phyloP scores from a whole-genome alignment of 2,113 vertebrate genomes.

The Ageneiosus marmoratus region DNA sequence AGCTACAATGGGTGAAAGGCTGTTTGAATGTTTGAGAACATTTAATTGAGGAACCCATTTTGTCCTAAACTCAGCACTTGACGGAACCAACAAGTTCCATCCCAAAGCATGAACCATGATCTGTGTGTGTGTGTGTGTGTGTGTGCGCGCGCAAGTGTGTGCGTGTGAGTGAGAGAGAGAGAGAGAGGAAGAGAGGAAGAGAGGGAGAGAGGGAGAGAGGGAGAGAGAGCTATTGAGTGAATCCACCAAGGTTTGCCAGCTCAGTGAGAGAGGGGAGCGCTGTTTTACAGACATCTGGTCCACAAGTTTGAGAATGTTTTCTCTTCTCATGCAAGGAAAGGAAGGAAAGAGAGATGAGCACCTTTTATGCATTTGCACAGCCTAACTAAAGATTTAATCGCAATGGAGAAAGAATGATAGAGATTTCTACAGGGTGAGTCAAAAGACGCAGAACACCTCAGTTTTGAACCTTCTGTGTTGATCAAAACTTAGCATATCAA shows the following conservation, averaged over 20 bases:
- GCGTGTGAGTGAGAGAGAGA: background rate
- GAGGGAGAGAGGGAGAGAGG: constrained; percentile 65
- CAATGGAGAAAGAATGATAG: constrained; percentile 50
- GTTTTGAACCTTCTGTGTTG: no score
- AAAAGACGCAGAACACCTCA: no score
- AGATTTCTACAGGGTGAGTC: constrained; percentile 38
- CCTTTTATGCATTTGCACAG: constrained; percentile 80
- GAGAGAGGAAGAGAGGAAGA: constrained; percentile 63
- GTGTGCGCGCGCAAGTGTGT: background rate
- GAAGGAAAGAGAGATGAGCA: constrained; percentile 62
- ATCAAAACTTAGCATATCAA: no score
- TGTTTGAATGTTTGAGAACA: constrained; percentile 67
- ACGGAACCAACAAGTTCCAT: constrained; percentile 67
- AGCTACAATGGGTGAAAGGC: constrained; percentile 60
- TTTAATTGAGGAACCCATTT: constrained; percentile 62
- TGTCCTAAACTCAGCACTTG: constrained; percentile 71
- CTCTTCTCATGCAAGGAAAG: constrained; percentile 49
- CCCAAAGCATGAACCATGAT: constrained; percentile 68
- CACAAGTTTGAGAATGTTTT: constrained; percentile 62
- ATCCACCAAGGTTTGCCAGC: constrained; percentile 68
- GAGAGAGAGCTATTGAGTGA: constrained; percentile 66
- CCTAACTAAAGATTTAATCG: constrained; percentile 75
- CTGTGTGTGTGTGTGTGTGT: constrained; percentile 60
- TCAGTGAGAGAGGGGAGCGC: constrained; percentile 58
- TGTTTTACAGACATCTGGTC: constrained; percentile 68